Base-by-base conservation (phyloP, 2,797 vertebrate genomes). In the Falco rusticolus region DNA sequence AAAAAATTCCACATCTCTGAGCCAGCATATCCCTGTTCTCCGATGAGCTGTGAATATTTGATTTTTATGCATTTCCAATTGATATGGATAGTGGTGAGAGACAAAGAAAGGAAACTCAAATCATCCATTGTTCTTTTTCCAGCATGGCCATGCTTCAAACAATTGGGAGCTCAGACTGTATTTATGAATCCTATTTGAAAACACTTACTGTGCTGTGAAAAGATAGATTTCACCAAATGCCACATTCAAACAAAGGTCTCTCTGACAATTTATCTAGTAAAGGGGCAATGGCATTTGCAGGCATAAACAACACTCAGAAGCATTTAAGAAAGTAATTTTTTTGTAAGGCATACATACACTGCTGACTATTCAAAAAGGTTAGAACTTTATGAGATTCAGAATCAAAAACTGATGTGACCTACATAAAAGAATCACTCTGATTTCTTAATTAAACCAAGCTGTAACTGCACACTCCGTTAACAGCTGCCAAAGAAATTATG, bases 331-430 rank as follows among this genome's bases (percentile, higher is more conserved):
- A 90, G 77, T 19, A 21, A 33, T 88, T 83, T 83, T 93, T 93
- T 94, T 93, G 54, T 72, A 95, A 94, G 41, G 78, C 11, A 25
- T 88, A 68, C 41, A 89, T 72, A 68, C 63, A 91, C 56, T 96
- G 93, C 89, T 96, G 95, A 95, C 93, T 98, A 97, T 97, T 98
- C 93, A 95, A 95, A 97, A 97, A 98, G 94, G 92, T 96, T 97
- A 93, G 79, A 96, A 96, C 86, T 96, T 90, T 94, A 94, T 87
- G 94, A 97, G 93, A 94, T 92, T 94, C 89, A 87, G 95, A 98
- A 98, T 98, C 90, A 98, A 98, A 98, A 98, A 94, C 97, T 95
- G 97, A 98, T 98, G 98, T 98, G 98, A 97, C 98, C 97, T 98
- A 98, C 97, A 98, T 98, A 97, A 97, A 97, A 97, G 94, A 97